A percentile compares a stretch with the other conserved stretches of the same genome.
phyloP scores from a whole-genome alignment of 2,888 invertebrate genomes.

The Formica aserva region DNA sequence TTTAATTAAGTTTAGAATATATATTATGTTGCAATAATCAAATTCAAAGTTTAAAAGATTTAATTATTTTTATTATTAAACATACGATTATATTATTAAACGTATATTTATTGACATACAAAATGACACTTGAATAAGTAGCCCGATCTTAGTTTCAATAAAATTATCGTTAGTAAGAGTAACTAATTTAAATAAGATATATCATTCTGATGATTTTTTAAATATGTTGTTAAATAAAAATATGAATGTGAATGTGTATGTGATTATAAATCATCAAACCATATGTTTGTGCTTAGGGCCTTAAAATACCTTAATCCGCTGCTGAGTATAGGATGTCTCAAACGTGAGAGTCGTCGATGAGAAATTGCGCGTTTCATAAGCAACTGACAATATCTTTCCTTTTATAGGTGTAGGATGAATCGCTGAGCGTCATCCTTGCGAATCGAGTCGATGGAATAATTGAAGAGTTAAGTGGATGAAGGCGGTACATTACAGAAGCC shows the following conservation, averaged over 20 bases:
- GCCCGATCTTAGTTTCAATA: not conserved
- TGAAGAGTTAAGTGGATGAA: not conserved
- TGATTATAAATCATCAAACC: not conserved
- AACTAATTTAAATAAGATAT: not conserved
- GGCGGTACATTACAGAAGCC: not conserved
- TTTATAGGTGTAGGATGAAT: constrained; percentile 30
- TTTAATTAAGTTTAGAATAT: not conserved
- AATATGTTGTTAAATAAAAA: not conserved
- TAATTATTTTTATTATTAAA: not conserved
- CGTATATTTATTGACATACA: not conserved
- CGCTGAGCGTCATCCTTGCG: constrained; percentile 9
- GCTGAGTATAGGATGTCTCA: constrained; percentile 21
- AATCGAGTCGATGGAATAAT: constrained; percentile 19
- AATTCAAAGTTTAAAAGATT: not conserved
- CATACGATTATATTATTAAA: too few relatives aligned
- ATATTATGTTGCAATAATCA: not conserved
- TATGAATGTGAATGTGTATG: not conserved
- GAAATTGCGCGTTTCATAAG: constrained; percentile 10
- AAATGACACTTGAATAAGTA: not conserved
- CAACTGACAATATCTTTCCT: constrained; percentile 18
- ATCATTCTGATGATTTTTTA: not conserved
- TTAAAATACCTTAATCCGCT: not conserved
- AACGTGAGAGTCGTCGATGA: not conserved
- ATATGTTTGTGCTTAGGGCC: not conserved
- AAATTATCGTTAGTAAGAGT: not conserved